Conservation (phyloP, 2,888 invertebrate species). For the Cheilosia vulpina region DNA sequence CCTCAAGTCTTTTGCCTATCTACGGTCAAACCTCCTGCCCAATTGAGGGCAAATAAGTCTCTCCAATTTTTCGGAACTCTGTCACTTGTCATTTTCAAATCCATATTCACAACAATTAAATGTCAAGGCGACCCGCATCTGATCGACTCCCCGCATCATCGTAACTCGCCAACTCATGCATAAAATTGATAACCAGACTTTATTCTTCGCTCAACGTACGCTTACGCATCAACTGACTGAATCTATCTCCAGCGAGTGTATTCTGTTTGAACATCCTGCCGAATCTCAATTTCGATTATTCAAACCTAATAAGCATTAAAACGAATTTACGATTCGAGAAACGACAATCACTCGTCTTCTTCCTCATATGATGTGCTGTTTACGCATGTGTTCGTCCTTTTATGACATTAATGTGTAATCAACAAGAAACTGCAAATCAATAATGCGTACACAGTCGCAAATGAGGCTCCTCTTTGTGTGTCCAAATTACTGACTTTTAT, state of each 20-base stretch:
- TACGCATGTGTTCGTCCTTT: slow-evolving; percentile 2
- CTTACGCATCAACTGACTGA: slow-evolving; percentile 22
- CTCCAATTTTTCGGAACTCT: too few relatives aligned
- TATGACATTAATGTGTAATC: slow-evolving; percentile 48
- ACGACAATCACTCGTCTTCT: slow-evolving; percentile 24
- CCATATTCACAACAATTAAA: neutral
- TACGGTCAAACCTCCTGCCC: too few relatives aligned
- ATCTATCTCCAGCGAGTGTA: neutral
- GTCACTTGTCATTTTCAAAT: too few relatives aligned
- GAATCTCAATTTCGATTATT: slow-evolving; percentile 58
- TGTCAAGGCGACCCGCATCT: neutral
- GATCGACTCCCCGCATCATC: slow-evolving; percentile 14
- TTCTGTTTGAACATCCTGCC: slow-evolving; percentile 14
- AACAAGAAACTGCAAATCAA: slow-evolving; percentile 62
- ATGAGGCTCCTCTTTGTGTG: neutral
- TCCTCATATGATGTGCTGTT: neutral
- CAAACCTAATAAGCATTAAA: slow-evolving; percentile 66
- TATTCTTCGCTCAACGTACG: slow-evolving; percentile 29
- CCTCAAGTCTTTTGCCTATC: too few relatives aligned
- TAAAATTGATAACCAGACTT: slow-evolving; percentile 60
- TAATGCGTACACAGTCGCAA: slow-evolving; percentile 1
- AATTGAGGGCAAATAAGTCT: too few relatives aligned
- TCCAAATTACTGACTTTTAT: slow-evolving; percentile 37
- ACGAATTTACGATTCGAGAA: slow-evolving; percentile 54
- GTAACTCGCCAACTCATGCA: slow-evolving; percentile 32